phyloP scores from a whole-genome alignment of 2,797 vertebrate genomes.

The Dromococcyx pavoninus region DNA sequence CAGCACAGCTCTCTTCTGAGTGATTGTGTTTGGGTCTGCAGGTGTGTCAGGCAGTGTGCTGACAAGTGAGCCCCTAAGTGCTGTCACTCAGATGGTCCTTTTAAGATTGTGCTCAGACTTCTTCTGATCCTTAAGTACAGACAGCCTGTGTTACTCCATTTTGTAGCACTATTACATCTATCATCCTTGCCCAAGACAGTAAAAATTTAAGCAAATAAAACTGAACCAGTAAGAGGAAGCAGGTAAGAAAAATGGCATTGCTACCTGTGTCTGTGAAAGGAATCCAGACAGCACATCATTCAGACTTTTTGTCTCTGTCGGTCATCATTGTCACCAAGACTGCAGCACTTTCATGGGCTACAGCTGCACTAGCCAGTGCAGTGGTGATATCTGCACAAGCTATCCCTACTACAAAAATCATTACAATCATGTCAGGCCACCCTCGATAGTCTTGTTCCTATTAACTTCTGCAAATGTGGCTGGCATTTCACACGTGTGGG shows the following conservation, averaged over 20 bases:
- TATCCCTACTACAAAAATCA: neutral
- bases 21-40: accelerated
- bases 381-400: neutral
- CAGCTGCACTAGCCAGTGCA: neutral
- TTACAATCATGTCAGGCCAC: neutral
- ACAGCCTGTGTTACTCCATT: neutral
- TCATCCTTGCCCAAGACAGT: accelerated
- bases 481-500: neutral
- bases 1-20: accelerated
- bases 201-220: neutral
- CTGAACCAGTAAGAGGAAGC: neutral
- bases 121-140: neutral
- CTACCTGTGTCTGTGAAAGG: neutral
- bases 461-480: neutral
- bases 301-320: neutral
- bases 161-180: neutral
- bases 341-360: neutral
- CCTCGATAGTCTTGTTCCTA: neutral
- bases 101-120: neutral
- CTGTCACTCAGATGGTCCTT: neutral
- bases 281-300: neutral
- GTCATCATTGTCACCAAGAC: neutral
- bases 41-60: accelerated
- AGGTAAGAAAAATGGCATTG: neutral
- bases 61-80: neutral